Conservation (phyloP, 2,888 invertebrate genomes). For the Patella caerulea region DNA sequence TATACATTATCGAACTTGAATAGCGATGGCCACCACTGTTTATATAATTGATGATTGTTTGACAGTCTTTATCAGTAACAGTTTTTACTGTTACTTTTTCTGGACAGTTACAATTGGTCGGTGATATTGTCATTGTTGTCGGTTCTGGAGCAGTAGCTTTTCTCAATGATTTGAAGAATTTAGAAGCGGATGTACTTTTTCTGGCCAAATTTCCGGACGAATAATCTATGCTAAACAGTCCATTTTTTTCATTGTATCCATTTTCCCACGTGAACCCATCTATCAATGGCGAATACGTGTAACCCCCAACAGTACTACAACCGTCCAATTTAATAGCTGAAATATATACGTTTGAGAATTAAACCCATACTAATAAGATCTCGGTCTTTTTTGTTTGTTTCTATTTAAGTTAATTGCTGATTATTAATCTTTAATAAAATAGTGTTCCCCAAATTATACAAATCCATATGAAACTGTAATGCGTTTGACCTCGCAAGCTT, state of each 20-base stretch:
- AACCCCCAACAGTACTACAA: neutral
- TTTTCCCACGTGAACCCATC: neutral
- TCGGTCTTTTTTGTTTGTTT: too few relatives aligned
- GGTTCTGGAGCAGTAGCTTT: neutral
- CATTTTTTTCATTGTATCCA: neutral
- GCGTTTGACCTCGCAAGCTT: too few relatives aligned
- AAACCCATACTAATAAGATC: too few relatives aligned
- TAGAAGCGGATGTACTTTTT: neutral
- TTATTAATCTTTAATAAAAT: too few relatives aligned
- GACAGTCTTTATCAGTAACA: too few relatives aligned
- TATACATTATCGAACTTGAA: too few relatives aligned
- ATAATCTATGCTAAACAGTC: neutral
- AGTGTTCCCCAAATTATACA: too few relatives aligned
- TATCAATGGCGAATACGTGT: neutral
- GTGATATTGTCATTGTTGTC: neutral
- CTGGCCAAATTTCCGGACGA: neutral
- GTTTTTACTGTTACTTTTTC: too few relatives aligned
- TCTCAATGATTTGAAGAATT: neutral
- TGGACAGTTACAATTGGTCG: neutral
- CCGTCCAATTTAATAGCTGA: slow-evolving; percentile 1
- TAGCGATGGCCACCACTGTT: too few relatives aligned
- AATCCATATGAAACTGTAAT: too few relatives aligned
- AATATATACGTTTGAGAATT: neutral
- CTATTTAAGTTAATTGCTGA: too few relatives aligned
- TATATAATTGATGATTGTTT: too few relatives aligned